Evolutionary conservation across 2,797 vertebrate genomes (phyloP).

Genomic region (Rhinella marina): DNA sequence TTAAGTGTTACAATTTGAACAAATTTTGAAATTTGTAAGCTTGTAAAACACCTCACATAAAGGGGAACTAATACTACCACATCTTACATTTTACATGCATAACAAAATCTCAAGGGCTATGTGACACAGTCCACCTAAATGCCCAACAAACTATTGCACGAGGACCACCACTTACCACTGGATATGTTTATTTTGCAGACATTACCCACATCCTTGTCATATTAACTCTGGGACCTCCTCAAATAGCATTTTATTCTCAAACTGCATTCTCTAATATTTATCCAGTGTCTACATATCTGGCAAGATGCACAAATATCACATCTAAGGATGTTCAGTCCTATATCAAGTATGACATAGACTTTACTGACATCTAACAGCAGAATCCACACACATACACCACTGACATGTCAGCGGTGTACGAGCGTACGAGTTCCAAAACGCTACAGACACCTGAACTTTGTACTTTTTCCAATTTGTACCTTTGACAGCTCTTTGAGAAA

Average conservation of each 20-base stretch:
- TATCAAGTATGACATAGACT: background rate
- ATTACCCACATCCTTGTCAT: background rate
- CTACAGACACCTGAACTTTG: too few relatives aligned
- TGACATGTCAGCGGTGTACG: too few relatives aligned
- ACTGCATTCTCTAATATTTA: background rate
- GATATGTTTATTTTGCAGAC: background rate
- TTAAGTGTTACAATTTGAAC: constrained; percentile 28
- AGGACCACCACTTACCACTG: background rate
- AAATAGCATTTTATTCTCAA: background rate
- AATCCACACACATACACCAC: too few relatives aligned
- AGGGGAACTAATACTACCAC: background rate
- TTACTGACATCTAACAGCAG: background rate
- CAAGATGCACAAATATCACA: background rate
- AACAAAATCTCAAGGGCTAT: constrained; percentile 19
- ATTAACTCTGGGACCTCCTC: background rate
- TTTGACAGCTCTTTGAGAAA: too few relatives aligned
- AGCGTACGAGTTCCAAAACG: too few relatives aligned
- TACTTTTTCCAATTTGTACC: too few relatives aligned
- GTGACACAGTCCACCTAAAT: background rate
- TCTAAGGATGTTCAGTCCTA: background rate
- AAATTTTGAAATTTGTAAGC: constrained; percentile 18
- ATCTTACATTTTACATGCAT: background rate
- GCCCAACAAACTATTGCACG: constrained; percentile 1
- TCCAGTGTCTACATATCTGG: background rate
- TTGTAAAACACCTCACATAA: background rate